Percentiles rank a stretch among this genome's conserved stretches.
phyloP scores from a whole-genome alignment of 2,888 invertebrate genomes.

The Agrochola lota region DNA sequence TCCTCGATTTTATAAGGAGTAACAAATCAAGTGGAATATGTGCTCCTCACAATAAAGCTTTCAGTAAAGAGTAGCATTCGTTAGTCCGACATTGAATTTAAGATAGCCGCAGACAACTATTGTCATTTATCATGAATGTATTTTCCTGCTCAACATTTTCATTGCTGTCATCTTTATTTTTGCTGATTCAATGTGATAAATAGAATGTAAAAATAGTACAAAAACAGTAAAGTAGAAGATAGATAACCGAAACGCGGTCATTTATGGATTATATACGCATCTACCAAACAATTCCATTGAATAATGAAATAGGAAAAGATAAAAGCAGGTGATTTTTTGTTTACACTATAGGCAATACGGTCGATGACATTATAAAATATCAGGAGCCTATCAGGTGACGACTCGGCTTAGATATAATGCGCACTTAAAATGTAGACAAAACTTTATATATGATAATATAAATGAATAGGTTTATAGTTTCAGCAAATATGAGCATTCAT shows the following conservation, averaged over 20 bases:
- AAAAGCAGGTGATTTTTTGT: constrained; percentile 14
- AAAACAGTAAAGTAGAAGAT: constrained; percentile 37
- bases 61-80: constrained; percentile 1
- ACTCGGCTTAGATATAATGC: background rate
- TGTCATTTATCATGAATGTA: constrained; percentile 35
- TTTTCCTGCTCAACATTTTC: constrained; percentile 39
- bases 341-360: background rate
- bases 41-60: constrained; percentile 22
- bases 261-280: constrained; percentile 32
- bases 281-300: constrained; percentile 31
- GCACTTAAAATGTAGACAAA: constrained; percentile 1
- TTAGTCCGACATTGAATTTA: constrained; percentile 35
- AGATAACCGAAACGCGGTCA: constrained; percentile 55
- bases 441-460: background rate
- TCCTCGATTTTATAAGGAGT: background rate
- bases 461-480: background rate
- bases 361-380: constrained; percentile 16
- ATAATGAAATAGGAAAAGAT: constrained; percentile 31
- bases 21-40: constrained; percentile 17
- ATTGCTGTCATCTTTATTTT: constrained; percentile 24
- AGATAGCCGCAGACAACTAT: constrained; percentile 37
- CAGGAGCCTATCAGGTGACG: constrained; percentile 18
- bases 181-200: constrained; percentile 25
- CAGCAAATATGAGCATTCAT: background rate
- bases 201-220: constrained; percentile 20